Evolutionary conservation across 2,113 vertebrate species (phyloP).

Genomic region (Myiozetetes cayanensis): DNA sequence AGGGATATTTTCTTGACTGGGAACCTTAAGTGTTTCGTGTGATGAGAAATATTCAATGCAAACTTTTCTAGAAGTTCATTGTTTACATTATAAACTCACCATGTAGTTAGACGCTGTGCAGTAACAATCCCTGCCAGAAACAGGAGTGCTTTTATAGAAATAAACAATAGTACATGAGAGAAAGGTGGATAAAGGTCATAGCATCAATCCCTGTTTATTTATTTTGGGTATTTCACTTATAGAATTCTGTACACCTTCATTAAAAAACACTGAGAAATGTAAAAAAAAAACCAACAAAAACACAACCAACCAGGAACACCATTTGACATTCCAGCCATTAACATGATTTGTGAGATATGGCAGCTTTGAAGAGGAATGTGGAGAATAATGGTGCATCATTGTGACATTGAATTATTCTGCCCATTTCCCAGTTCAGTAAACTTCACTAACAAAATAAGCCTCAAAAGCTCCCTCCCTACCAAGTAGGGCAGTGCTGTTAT

Average conservation of each 20-base stretch:
- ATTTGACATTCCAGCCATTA: background rate
- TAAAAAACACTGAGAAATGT: background rate
- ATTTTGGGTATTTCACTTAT: background rate
- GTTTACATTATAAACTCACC: background rate
- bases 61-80: background rate
- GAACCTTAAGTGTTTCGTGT: background rate
- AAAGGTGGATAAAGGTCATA: background rate
- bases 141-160: background rate
- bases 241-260: background rate
- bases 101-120: background rate
- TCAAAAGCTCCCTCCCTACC: background rate
- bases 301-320: rapidly evolving
- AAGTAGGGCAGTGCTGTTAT: background rate
- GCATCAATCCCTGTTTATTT: background rate
- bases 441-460: background rate
- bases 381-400: background rate
- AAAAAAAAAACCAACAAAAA: background rate
- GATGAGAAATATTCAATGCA: background rate
- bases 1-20: background rate
- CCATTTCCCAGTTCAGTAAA: background rate
- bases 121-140: background rate
- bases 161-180: background rate
- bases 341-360: background rate
- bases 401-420: background rate
- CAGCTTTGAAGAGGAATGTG: background rate